Conservation (phyloP, 2,113 vertebrate species). For the Bolborhynchus lineola region DNA sequence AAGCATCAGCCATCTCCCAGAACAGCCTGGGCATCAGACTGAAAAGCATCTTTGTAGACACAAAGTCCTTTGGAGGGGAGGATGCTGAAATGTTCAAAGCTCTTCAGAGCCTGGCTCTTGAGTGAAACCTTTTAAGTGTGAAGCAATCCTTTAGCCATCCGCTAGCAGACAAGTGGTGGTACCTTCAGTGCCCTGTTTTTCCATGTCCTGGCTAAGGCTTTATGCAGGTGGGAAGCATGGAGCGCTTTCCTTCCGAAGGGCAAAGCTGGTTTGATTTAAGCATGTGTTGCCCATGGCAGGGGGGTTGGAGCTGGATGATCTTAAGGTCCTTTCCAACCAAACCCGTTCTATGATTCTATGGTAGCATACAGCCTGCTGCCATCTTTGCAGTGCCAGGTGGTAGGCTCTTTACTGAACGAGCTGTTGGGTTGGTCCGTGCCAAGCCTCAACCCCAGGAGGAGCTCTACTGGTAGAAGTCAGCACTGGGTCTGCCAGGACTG, state of each 20-base stretch:
- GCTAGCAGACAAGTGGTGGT: accelerated
- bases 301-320: neutral
- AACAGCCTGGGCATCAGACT: neutral
- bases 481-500: accelerated
- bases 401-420: neutral
- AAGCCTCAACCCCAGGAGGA: neutral
- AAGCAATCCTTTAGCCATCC: neutral
- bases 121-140: accelerated
- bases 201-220: neutral
- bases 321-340: neutral
- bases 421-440: neutral
- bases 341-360: neutral
- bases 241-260: neutral
- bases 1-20: neutral
- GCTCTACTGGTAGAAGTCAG: neutral
- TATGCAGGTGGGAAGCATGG: neutral
- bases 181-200: neutral
- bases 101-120: neutral
- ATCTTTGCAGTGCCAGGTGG: accelerated
- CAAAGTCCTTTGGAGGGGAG: accelerated
- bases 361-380: accelerated
- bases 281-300: accelerated
- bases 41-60: accelerated
- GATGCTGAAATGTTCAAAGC: neutral
- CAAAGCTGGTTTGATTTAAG: neutral